These are phyloP conservation scores for Cranoglanis bouderius DNA, from an alignment of 2,113 vertebrate species.

Conservation along the genomic window DNA sequence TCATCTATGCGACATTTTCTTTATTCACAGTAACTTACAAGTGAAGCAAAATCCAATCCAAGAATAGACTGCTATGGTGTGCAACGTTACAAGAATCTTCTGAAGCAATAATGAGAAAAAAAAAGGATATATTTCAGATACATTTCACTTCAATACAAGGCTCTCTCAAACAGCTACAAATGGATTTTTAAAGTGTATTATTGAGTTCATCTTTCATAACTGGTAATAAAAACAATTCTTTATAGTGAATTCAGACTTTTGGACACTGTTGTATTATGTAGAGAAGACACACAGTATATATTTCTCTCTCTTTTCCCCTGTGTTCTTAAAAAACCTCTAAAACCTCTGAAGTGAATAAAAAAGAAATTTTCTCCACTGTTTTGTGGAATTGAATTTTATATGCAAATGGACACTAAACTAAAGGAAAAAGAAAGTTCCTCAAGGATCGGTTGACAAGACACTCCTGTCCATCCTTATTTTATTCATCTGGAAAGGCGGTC, in stretches of 20 bases:
- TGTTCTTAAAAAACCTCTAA: no score
- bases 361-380: not conserved
- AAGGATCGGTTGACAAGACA: not conserved
- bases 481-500: not conserved
- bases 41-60: not conserved
- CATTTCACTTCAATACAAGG: not conserved
- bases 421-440: not conserved
- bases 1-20: not conserved
- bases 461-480: no score
- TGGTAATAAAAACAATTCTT: not conserved
- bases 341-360: not conserved
- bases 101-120: not conserved
- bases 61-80: not conserved
- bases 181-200: not conserved
- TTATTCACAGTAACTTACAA: not conserved
- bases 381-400: not conserved
- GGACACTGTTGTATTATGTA: not conserved
- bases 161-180: not conserved
- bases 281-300: not conserved
- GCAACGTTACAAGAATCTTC: not conserved
- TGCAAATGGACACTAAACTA: not conserved
- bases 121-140: not conserved
- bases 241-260: not conserved
- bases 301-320: no score
- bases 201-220: not conserved